Percentiles rank a stretch among this genome's conserved stretches.
Conservation (phyloP, 2,113 vertebrate species). For the Xenus cinereus region DNA sequence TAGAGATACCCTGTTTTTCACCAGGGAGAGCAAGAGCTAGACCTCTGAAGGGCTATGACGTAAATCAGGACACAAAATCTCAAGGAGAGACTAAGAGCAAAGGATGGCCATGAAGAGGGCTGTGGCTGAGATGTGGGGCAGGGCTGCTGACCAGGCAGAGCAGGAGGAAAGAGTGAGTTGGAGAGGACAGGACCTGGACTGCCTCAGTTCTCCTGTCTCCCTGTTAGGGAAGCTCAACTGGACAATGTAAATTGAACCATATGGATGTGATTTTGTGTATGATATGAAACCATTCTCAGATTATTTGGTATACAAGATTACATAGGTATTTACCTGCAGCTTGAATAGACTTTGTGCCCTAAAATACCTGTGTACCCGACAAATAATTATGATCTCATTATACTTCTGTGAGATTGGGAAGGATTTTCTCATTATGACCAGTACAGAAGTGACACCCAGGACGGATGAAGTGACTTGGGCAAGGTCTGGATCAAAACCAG, state of each 20-base stretch:
- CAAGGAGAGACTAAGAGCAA: background rate
- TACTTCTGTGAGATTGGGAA: background rate
- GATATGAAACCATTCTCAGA: background rate
- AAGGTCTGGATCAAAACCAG: background rate
- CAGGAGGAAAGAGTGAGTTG: background rate
- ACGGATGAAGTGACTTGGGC: background rate
- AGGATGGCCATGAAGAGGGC: background rate
- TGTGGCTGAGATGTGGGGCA: accelerated
- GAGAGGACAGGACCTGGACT: background rate
- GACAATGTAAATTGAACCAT: background rate
- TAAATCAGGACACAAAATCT: background rate
- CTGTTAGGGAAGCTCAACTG: background rate
- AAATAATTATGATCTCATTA: background rate
- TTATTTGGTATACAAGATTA: background rate
- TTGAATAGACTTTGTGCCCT: background rate
- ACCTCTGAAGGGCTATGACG: background rate
- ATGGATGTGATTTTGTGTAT: background rate
- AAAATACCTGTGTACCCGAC: background rate
- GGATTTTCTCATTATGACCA: background rate
- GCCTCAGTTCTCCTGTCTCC: background rate
- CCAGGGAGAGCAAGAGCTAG: background rate
- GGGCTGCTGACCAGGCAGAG: background rate
- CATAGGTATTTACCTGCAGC: background rate
- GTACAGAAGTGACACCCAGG: background rate
- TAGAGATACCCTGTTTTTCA: background rate